Conservation (phyloP, 2,888 invertebrate species). For the Abrostola tripartita region DNA sequence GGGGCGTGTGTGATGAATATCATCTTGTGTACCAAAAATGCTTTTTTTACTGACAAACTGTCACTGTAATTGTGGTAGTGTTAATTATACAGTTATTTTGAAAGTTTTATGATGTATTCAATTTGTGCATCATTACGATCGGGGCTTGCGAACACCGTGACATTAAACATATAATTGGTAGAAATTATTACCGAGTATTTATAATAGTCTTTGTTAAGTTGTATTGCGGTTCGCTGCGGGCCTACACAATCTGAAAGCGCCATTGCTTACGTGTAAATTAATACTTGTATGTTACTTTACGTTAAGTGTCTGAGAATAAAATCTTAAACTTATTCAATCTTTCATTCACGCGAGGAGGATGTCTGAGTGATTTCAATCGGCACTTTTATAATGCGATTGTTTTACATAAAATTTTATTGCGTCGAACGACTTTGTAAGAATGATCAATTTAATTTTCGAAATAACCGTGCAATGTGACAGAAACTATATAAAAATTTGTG, state of each 20-base stretch:
- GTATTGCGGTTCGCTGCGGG: conserved; percentile 26
- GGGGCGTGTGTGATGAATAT: conserved; percentile 78
- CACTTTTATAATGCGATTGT: conserved; percentile 42
- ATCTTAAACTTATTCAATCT: conserved; percentile 43
- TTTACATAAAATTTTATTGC: conserved; percentile 55
- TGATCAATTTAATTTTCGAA: conserved; percentile 50
- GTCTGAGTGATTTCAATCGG: conserved; percentile 50
- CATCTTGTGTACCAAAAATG: conserved; percentile 70
- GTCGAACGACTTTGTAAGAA: conserved; percentile 32
- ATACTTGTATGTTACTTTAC: conserved; percentile 23
- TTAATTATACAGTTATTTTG: conserved; percentile 69
- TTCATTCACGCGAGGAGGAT: conserved; percentile 41
- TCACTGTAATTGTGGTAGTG: conserved; percentile 67
- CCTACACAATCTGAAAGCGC: conserved; percentile 38
- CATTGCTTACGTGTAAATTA: conserved; percentile 35
- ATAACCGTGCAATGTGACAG: conserved; percentile 56
- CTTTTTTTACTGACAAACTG: conserved; percentile 68
- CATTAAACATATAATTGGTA: conserved; percentile 59
- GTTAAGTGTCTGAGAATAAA: conserved; percentile 36
- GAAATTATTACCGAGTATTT: conserved; percentile 56
- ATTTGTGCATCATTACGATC: conserved; percentile 62
- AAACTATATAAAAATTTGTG: conserved; percentile 54
- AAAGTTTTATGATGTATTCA: conserved; percentile 70
- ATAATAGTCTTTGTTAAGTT: conserved; percentile 50
- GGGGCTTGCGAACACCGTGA: conserved; percentile 55